phyloP scores from a whole-genome alignment of 2,113 vertebrate genomes.

The Serinus canaria region DNA sequence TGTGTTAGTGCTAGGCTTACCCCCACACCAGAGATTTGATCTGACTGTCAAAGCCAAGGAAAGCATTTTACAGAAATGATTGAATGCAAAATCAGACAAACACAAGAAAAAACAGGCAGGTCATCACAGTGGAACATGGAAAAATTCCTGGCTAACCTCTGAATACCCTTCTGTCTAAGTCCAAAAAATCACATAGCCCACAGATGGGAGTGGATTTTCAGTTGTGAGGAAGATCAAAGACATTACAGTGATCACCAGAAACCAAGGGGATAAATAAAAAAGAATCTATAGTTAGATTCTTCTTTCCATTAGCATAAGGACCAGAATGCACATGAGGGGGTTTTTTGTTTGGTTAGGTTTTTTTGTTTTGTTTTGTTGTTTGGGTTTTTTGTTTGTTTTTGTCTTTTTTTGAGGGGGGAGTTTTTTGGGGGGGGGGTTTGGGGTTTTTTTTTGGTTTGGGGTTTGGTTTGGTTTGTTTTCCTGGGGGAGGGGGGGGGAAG shows the following conservation, averaged over 20 bases:
- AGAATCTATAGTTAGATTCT: background rate
- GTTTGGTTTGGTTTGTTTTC: too few species aligned
- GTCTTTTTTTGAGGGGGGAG: too few species aligned
- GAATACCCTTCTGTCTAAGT: background rate
- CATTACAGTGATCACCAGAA: background rate
- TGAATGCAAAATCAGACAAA: background rate
- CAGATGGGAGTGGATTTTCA: background rate
- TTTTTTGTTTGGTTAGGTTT: too few species aligned
- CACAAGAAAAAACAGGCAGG: background rate
- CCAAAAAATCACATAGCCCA: background rate
- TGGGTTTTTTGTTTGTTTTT: too few species aligned
- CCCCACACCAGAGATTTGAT: constrained; percentile 8
- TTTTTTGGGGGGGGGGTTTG: too few species aligned
- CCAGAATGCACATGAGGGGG: background rate
- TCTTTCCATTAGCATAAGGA: background rate
- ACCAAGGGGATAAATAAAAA: background rate
- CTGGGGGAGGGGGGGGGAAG: too few species aligned
- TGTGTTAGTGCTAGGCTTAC: background rate
- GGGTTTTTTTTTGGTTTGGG: too few species aligned
- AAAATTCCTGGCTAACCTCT: background rate
- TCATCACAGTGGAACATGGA: background rate
- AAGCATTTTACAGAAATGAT: background rate
- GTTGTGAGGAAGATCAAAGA: background rate
- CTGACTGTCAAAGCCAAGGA: background rate
- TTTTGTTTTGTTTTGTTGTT: too few species aligned